Evolutionary conservation across 2,888 invertebrate genomes (phyloP).

Genomic region (Cartodere bifasciata): DNA sequence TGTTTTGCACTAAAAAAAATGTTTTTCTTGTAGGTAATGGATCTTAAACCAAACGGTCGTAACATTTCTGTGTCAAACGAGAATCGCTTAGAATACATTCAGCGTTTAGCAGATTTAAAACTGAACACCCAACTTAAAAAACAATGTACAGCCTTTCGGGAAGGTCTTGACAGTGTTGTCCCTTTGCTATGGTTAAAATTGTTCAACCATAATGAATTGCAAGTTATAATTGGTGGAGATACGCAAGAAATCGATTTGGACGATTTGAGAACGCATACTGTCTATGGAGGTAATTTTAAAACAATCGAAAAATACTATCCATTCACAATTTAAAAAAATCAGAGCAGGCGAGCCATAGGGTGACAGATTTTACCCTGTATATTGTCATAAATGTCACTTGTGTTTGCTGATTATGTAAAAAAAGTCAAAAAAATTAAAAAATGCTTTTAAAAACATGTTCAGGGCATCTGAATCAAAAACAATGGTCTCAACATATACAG

Average conservation of each 20-base stretch:
- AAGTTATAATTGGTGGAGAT: constrained; percentile 93
- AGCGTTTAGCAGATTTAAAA: constrained; percentile 91
- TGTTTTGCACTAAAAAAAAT: no score
- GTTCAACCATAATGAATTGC: constrained; percentile 89
- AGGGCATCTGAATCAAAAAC: no score
- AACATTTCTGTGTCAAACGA: constrained; percentile 82
- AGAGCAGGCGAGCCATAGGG: no score
- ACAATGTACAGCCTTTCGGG: constrained; percentile 79
- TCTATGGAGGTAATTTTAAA: constrained; percentile 67
- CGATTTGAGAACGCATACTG: constrained; percentile 77
- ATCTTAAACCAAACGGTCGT: constrained; percentile 80
- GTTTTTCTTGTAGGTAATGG: constrained; percentile 50
- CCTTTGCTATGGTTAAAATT: constrained; percentile 87
- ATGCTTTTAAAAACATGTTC: no score
- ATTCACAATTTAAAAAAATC: no score
- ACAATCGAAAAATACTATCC: no score
- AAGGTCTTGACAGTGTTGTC: constrained; percentile 83
- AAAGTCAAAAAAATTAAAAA: no score
- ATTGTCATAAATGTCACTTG: no score
- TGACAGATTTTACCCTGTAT: no score
- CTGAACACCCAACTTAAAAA: constrained; percentile 79
- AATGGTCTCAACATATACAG: no score
- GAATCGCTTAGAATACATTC: constrained; percentile 94
- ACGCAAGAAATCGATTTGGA: constrained; percentile 86
- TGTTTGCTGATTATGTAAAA: no score